Base-by-base conservation (phyloP, 2,888 invertebrate genomes). In the Pachymerium ferrugineum region DNA sequence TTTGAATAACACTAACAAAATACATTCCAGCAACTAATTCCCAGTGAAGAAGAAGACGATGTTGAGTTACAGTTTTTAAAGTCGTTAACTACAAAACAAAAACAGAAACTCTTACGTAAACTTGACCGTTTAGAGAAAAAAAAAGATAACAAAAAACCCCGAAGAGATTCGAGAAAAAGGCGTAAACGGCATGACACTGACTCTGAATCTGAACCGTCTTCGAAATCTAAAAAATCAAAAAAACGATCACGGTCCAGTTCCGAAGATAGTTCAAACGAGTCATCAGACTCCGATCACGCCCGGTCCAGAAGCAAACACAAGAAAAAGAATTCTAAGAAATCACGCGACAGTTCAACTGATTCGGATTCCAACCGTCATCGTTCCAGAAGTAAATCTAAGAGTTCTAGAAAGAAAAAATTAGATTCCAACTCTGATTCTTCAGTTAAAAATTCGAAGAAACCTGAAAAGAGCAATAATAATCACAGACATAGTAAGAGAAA, bases 71-170 rank as follows among this genome's bases (percentile, higher is more conserved):
- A 83, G 75, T 90, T 96, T 78, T 85, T 97, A 5, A 93, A 92
- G 81, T 90, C 92, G 0, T 83, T 97, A 16, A 89, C 90, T 4
- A 91, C 89, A 76, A 92, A 94, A 79, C 94, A 97, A 80, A 97
- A 97, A 83, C 89, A 93, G 79, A 93, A 93, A 80, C 83, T 97
- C 19, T 84, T 97, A 3, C 71, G 75, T 38, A 78, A 79, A 71
- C 75, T 79, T 8, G 75, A 78, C 16, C 78, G 77, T 70, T 67
- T 78, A 71, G 77, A 77, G 31, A 77, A 77, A 75, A 78, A 77
- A 71, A 31, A 30, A 10, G 14, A 38, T 38, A 69, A 69, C 10
- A 31, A 31, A 16, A 69, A 69, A n/a, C 16, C 30, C 22, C 19
- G 25, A 33, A 69, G 16, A 16, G 16, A 69, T 12, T 38, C 38